Percentiles rank a stretch among this genome's conserved stretches.
These are phyloP conservation scores for Eurytoma californica DNA, from an alignment of 2,888 invertebrate species.

Conservation along the genomic window DNA sequence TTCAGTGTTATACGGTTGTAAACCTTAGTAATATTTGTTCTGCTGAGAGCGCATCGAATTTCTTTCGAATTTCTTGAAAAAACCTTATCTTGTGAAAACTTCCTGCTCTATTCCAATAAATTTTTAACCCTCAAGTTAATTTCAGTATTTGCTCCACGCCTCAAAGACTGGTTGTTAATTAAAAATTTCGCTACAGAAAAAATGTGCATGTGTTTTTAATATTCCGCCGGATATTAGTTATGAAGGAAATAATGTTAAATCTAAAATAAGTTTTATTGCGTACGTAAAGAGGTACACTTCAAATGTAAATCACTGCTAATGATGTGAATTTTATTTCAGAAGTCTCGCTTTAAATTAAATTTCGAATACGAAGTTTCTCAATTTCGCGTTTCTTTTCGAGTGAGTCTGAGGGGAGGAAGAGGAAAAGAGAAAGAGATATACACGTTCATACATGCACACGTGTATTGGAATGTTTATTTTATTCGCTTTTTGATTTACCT, in stretches of 20 bases:
- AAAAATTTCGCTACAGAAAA: neutral
- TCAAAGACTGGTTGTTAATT: neutral
- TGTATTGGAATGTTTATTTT: slow-evolving; percentile 55
- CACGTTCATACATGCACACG: slow-evolving; percentile 27
- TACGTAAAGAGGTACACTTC: slow-evolving; percentile 22
- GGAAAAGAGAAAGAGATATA: slow-evolving; percentile 19
- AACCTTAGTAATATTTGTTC: slow-evolving; percentile 49
- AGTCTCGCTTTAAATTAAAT: slow-evolving; percentile 51
- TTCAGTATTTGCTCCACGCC: neutral
- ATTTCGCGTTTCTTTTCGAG: slow-evolving; percentile 45
- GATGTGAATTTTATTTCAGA: slow-evolving; percentile 40
- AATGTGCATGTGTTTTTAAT: too few relatives aligned
- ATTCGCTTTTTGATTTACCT: slow-evolving; percentile 53
- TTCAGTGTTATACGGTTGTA: slow-evolving; percentile 45
- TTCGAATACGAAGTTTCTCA: slow-evolving; percentile 49
- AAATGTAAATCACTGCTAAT: slow-evolving; percentile 51
- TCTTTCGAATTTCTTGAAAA: slow-evolving; percentile 25
- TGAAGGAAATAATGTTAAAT: slow-evolving; percentile 14
- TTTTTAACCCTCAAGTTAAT: slow-evolving; percentile 2
- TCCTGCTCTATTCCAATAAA: slow-evolving; percentile 39
- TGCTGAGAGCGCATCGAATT: slow-evolving; percentile 27
- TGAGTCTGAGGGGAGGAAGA: neutral
- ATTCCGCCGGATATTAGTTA: slow-evolving; percentile 6
- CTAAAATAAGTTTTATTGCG: slow-evolving; percentile 12
- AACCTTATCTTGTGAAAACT: slow-evolving; percentile 47